Conservation (phyloP, 1,140 invertebrate species). For the Aradophagus sp. region DNA sequence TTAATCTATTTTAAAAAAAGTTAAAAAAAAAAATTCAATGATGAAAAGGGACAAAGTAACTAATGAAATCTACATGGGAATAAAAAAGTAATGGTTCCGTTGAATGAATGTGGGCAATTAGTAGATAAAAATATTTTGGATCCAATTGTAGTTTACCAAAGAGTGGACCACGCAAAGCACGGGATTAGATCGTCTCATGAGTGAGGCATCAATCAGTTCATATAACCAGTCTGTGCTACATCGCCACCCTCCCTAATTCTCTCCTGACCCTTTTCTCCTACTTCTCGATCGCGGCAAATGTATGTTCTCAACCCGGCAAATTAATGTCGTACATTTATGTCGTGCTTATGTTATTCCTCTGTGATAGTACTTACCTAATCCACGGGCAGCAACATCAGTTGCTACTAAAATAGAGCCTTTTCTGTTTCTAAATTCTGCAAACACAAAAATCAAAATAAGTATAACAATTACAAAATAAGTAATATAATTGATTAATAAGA, state of each 20-base stretch:
- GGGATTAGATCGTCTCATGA: slow-evolving; percentile 43
- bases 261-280: slow-evolving; percentile 33
- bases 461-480: neutral
- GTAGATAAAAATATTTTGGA: too few relatives aligned
- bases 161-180: too few relatives aligned
- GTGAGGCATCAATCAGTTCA: slow-evolving; percentile 71
- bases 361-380: slow-evolving; percentile 88
- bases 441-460: slow-evolving; percentile 21
- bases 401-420: slow-evolving; percentile 95
- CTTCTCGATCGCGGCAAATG: slow-evolving; percentile 11
- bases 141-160: too few relatives aligned
- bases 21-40: too few relatives aligned
- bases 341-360: too few relatives aligned
- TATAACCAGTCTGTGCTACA: slow-evolving; percentile 76
- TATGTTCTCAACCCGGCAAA: slow-evolving; percentile 36
- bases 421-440: slow-evolving; percentile 92
- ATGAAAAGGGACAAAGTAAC: too few relatives aligned
- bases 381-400: slow-evolving; percentile 98
- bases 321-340: too few relatives aligned
- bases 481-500: slow-evolving; percentile 12
- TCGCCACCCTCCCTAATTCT: slow-evolving; percentile 68
- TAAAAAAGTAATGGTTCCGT: too few relatives aligned
- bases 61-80: too few relatives aligned
- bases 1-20: too few relatives aligned
- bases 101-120: too few relatives aligned